Percentiles rank a stretch among this genome's conserved stretches.
Conservation (phyloP, 2,888 invertebrate genomes). For the Arrhopalites spinosus region DNA sequence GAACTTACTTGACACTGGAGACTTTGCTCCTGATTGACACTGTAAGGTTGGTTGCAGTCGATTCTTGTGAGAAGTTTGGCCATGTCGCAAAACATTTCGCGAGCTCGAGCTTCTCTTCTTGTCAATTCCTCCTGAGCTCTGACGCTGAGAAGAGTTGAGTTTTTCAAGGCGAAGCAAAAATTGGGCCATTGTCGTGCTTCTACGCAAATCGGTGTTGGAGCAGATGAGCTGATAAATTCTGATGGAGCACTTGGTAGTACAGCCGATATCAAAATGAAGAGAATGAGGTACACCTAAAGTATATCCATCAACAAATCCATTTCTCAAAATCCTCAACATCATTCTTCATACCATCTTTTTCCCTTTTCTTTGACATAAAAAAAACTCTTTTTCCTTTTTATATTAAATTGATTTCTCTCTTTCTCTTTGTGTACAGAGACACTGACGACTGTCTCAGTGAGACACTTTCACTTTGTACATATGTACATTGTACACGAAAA, state of each 20-base stretch:
- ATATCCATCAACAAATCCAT: not conserved
- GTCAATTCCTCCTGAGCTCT: slow-evolving; percentile 42
- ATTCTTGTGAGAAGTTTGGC: slow-evolving; percentile 50
- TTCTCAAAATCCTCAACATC: too few species aligned
- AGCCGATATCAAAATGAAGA: slow-evolving; percentile 40
- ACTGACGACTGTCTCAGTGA: too few species aligned
- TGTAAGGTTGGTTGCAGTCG: slow-evolving; percentile 54
- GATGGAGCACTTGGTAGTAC: slow-evolving; percentile 38
- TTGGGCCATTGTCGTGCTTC: slow-evolving; percentile 46
- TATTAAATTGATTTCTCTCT: too few species aligned
- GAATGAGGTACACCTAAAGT: slow-evolving; percentile 36
- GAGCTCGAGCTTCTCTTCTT: slow-evolving; percentile 41
- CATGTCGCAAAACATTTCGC: slow-evolving; percentile 52
- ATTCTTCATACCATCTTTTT: too few species aligned
- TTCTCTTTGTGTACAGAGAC: too few species aligned
- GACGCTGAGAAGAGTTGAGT: slow-evolving; percentile 48
- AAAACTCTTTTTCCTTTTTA: too few species aligned
- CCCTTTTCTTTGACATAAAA: too few species aligned
- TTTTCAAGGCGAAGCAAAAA: slow-evolving; percentile 49
- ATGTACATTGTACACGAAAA: too few species aligned
- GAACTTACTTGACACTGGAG: slow-evolving; percentile 50
- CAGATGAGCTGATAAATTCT: slow-evolving; percentile 24
- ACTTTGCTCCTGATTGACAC: slow-evolving; percentile 51
- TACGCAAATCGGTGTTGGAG: slow-evolving; percentile 37
- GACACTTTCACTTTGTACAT: too few species aligned